A percentile compares a stretch with the other conserved stretches of the same genome.
phyloP scores from a whole-genome alignment of 1,140 invertebrate genomes.

The Rhyzopertha dominica region DNA sequence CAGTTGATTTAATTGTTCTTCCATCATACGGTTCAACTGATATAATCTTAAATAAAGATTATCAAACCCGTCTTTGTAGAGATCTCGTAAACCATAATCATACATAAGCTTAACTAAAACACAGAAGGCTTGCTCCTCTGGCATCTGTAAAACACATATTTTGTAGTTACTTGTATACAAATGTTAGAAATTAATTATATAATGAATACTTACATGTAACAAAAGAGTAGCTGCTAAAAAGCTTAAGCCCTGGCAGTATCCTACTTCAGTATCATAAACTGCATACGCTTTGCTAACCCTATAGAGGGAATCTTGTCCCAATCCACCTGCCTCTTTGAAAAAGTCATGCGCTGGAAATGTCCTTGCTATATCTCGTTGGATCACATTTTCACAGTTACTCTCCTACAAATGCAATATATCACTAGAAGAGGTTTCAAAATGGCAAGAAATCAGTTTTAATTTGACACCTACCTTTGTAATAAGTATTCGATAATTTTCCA shows the following conservation, averaged over 20 bases:
- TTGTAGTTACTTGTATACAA: slow-evolving; percentile 10
- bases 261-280: slow-evolving; percentile 94
- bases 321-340: slow-evolving; percentile 88
- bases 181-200: slow-evolving; percentile 8
- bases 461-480: slow-evolving; percentile 73
- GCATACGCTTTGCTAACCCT: slow-evolving; percentile 96
- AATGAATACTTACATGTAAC: slow-evolving; percentile 73
- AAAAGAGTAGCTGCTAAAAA: slow-evolving; percentile 93
- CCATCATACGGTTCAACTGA: slow-evolving; percentile 92
- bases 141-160: slow-evolving; percentile 72
- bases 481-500: slow-evolving; percentile 87
- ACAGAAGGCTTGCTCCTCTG: slow-evolving; percentile 98
- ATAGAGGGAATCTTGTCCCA: slow-evolving; percentile 91
- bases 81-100: slow-evolving; percentile 86
- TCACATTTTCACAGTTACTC: slow-evolving; percentile 85
- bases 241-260: slow-evolving; percentile 97
- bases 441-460: slow-evolving; percentile 11
- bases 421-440: background rate
- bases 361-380: slow-evolving; percentile 92
- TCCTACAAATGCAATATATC: slow-evolving; percentile 54
- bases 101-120: slow-evolving; percentile 97
- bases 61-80: slow-evolving; percentile 96
- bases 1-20: slow-evolving; percentile 89
- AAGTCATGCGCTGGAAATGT: slow-evolving; percentile 98
- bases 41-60: slow-evolving; percentile 92